Evolutionary conservation across 2,888 invertebrate species (phyloP).

Genomic region (Rhorus exstirpatorius): DNA sequence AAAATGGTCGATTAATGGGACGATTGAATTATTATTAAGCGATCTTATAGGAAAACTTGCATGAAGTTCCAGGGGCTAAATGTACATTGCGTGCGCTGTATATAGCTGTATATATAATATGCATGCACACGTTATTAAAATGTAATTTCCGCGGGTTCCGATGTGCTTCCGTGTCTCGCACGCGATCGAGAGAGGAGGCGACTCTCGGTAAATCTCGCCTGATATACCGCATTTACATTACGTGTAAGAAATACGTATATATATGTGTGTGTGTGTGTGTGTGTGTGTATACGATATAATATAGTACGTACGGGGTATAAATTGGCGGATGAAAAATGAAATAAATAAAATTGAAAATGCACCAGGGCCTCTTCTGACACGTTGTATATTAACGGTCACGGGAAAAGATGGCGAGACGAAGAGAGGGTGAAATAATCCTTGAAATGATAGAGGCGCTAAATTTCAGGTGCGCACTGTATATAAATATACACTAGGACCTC

Average conservation of each 20-base stretch:
- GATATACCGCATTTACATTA: constrained; percentile 41
- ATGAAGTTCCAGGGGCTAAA: background rate
- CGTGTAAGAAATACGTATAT: background rate
- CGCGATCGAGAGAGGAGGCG: constrained; percentile 50
- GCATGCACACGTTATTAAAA: constrained; percentile 55
- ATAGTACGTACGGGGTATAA: background rate
- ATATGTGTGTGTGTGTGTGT: background rate
- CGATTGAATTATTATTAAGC: constrained; percentile 57
- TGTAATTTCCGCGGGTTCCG: constrained; percentile 55
- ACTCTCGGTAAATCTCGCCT: constrained; percentile 38
- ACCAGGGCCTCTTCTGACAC: constrained; percentile 14
- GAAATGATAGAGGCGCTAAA: constrained; percentile 60
- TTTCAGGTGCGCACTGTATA: constrained; percentile 42
- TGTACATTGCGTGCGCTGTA: background rate
- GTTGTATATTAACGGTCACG: constrained; percentile 7
- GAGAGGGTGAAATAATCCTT: constrained; percentile 48
- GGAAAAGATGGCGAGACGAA: background rate
- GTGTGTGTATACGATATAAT: background rate
- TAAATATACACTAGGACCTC: too few relatives aligned
- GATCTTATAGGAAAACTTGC: constrained; percentile 4
- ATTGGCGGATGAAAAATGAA: constrained; percentile 28
- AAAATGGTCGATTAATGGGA: constrained; percentile 25
- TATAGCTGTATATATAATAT: background rate
- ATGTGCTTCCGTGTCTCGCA: constrained; percentile 63
- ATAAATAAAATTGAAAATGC: constrained; percentile 64